Evolutionary conservation across 1,140 invertebrate genomes (phyloP), one percentile per base, ranked within the genome.

Genomic region (Diachasma alloeum): DNA sequence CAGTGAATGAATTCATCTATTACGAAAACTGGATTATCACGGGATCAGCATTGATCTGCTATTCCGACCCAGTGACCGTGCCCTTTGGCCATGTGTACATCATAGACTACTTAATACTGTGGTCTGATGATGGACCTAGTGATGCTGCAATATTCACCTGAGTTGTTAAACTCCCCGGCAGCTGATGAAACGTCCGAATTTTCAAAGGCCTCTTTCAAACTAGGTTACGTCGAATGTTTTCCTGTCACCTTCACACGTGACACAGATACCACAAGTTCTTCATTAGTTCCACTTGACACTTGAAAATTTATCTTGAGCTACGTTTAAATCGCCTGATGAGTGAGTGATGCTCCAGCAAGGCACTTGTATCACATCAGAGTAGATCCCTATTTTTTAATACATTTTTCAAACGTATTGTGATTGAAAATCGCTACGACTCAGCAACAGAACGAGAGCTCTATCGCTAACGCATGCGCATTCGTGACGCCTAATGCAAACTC

Each of bases 21-120:
- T 72, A 36, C 46, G 8, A 31, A 72, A 72, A 59, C 24, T 72
- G n/a, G 46, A 59, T 72, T 72, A 72, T 72, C 4, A 37, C 53
- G 10, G 22, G 48, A 53, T 53, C 48, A n/a, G 2, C n/a, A 53
- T 53, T 53, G 48, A 53, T 53, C n/a, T 53, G 1, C 48, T 5
- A 53, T 17, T 53, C 17, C 17, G 48, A 42, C 39, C 39, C 9
- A 13, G 39, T 42, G 39, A 42, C 39, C 39, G 9, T 42, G 31
- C 31, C 31, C 31, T 6, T 31, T 31, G 31, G 31, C 31, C 31
- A 31, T 31, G 31, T 31, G 31, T 31, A 31, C 31, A 31, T 31
- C 31, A 31, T 31, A 2, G 6, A 31, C 31, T 31, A 31, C 31
- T 6, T 31, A 6, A 6, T 31, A 31, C 6, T 31, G 31, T 2